A percentile compares a stretch with the other conserved stretches of the same genome.
Conservation (phyloP, 2,113 vertebrate genomes). For the Carlito syrichta region DNA sequence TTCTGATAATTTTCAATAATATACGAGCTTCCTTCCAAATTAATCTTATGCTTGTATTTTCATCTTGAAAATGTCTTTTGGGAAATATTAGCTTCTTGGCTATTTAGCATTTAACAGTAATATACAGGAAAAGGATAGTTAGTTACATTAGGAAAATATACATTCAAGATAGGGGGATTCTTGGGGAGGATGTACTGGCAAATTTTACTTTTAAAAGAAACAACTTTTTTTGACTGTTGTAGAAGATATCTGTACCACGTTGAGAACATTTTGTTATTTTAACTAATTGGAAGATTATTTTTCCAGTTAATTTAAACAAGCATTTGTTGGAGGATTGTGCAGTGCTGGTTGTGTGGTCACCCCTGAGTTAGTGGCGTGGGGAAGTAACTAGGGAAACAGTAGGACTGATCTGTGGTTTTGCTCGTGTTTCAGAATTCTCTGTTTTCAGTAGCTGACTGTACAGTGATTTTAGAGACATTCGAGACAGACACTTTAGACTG, state of each 20-base stretch:
- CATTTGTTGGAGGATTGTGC: conserved; percentile 3
- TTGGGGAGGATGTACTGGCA: not conserved
- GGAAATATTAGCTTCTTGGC: conserved; percentile 27
- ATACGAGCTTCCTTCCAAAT: conserved; percentile 47
- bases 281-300: not conserved
- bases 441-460: conserved; percentile 62
- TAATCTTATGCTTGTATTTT: conserved; percentile 48
- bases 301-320: not conserved
- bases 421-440: conserved; percentile 1
- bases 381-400: not conserved
- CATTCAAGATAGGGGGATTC: not conserved
- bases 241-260: not conserved
- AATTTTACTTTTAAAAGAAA: not conserved
- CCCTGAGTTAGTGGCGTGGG: not conserved
- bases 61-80: conserved; percentile 51
- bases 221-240: not conserved
- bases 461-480: conserved; percentile 64
- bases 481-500: conserved; percentile 78
- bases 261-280: conserved; percentile 38
- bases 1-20: conserved; percentile 54
- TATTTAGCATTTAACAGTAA: conserved; percentile 2
- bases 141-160: not conserved
- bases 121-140: conserved; percentile 2
- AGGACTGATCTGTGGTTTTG: conserved; percentile 14
- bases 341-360: not conserved